phyloP scores from a whole-genome alignment of 2,797 vertebrate species.

The Phrynocephalus guinanensis region DNA sequence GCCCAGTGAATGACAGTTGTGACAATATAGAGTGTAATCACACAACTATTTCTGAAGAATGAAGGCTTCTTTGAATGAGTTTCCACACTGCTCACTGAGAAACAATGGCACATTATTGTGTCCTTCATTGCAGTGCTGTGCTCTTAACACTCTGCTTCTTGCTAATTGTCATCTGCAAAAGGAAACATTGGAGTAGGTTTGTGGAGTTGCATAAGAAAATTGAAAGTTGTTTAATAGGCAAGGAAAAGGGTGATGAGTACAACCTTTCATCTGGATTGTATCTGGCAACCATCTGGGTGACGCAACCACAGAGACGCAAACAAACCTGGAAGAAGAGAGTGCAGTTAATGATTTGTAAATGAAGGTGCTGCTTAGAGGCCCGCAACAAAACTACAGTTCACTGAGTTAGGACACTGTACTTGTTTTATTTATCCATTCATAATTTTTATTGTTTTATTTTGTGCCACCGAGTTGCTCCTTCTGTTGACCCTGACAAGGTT shows the following conservation, averaged over 20 bases:
- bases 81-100: neutral
- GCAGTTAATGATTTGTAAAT: slow-evolving; percentile 64
- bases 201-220: slow-evolving; percentile 21
- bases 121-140: neutral
- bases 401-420: neutral
- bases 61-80: neutral
- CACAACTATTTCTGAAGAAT: neutral
- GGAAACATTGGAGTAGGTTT: neutral
- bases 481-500: too few relatives aligned
- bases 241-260: slow-evolving; percentile 14
- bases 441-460: neutral
- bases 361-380: slow-evolving; percentile 55
- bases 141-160: slow-evolving; percentile 17
- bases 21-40: neutral
- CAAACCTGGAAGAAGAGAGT: slow-evolving; percentile 67
- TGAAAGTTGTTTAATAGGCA: slow-evolving; percentile 4
- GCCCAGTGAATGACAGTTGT: neutral
- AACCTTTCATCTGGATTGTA: slow-evolving; percentile 67
- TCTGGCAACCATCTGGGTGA: slow-evolving; percentile 62
- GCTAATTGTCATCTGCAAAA: slow-evolving; percentile 21
- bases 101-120: slow-evolving; percentile 20
- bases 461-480: too few relatives aligned
- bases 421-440: slow-evolving; percentile 11
- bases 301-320: slow-evolving; percentile 48
- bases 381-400: slow-evolving; percentile 18